These are phyloP conservation scores for Megaceryle maxima DNA, from an alignment of 2,113 vertebrate genomes.

Conservation along the genomic window DNA sequence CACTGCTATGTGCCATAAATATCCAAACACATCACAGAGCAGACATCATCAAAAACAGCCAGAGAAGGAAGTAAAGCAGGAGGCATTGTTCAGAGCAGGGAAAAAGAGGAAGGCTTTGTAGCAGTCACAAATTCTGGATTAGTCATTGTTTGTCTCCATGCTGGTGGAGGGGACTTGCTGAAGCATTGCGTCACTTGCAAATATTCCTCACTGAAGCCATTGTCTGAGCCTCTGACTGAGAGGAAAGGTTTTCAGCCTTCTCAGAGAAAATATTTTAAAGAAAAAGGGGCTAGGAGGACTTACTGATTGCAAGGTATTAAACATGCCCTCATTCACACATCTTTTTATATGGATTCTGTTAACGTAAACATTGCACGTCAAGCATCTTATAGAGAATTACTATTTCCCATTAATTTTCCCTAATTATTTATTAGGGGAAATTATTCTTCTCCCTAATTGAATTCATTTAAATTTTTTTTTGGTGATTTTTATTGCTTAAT, in stretches of 20 bases:
- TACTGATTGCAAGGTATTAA: not conserved
- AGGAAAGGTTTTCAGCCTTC: not conserved
- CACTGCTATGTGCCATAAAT: conserved; percentile 10
- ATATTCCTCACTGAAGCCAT: not conserved
- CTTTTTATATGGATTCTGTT: not conserved
- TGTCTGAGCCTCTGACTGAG: not conserved
- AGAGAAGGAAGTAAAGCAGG: conserved; percentile 15
- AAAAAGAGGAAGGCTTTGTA: conserved; percentile 2
- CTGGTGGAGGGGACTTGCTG: not conserved
- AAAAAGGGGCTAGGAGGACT: not conserved
- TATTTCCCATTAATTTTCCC: not conserved
- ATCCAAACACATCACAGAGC: not conserved
- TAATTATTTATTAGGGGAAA: not conserved
- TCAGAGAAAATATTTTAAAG: not conserved
- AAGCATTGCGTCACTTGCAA: conserved; percentile 5
- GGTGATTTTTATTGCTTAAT: not conserved
- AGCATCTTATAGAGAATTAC: not conserved
- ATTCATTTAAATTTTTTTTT: not conserved
- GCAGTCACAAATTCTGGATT: conserved; percentile 33
- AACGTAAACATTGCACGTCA: not conserved
- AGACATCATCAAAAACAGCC: conserved; percentile 23
- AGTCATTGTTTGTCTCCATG: conserved; percentile 31
- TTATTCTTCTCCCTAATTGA: not conserved
- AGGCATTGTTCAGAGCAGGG: conserved; percentile 16
- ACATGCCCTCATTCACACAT: not conserved